Evolutionary conservation across 2,113 vertebrate genomes (phyloP), one percentile per base, ranked within the genome.

Genomic region (Gulo gulo): DNA sequence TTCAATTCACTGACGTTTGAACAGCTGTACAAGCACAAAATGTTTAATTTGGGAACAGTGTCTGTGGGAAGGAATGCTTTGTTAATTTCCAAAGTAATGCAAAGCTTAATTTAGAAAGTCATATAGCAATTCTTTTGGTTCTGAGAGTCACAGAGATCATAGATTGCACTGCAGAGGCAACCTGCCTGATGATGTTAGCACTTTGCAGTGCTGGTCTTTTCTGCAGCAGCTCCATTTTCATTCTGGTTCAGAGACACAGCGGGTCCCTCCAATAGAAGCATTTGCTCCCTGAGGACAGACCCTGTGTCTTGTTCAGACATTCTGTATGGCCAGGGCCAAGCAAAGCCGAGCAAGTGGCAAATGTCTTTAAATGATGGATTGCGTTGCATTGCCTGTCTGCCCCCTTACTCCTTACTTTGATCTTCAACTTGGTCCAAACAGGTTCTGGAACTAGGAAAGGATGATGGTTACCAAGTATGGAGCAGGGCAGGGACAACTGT

Each of bases 21-120:
- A 79, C 91, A 96, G 96, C 92, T 95, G 81, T 84, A 81, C 20
- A 87, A 86, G 86, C 87, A 81, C 52, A 84, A 71, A 78, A 55
- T 85, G 89, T 91, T 87, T 96, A 94, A 97, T 96, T 96, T 92
- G 47, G 88, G 94, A 92, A 80, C 79, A 57, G 63, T 50, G 86
- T 95, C 96, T 95, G 93, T 92, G 71, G 89, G 94, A 98, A 97
- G 94, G 83, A 92, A 87, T 47, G 86, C 95, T 96, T 94, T 97
- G 97, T 97, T 96, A 89, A 87, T 97, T 97, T 97, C 79, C 61
- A 89, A 92, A 97, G 94, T 88, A 87, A 96, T 82, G 94, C 50
- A 87, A 94, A 94, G 97, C 92, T 97, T 97, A 90, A 97, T 97
- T 97, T 96, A 96, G 95, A 98, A 95, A 82, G 45, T 61, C 69